phyloP scores from a whole-genome alignment of 2,888 invertebrate genomes.

The Lasius platythorax region DNA sequence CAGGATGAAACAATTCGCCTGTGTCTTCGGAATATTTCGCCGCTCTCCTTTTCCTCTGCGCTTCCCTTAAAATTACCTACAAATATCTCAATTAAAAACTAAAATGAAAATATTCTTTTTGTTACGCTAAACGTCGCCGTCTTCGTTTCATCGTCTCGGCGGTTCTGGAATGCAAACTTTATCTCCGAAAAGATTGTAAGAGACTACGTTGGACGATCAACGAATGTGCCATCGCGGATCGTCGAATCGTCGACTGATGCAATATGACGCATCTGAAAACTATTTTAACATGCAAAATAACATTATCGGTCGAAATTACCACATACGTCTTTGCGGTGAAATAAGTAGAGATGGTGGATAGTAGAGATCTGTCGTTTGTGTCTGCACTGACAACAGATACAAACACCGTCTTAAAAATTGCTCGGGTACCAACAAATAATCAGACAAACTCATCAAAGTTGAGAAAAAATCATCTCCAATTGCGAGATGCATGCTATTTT shows the following conservation, averaged over 20 bases:
- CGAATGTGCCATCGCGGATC: slow-evolving; percentile 29
- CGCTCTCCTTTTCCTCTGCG: slow-evolving; percentile 26
- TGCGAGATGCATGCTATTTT: not conserved
- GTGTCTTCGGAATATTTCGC: slow-evolving; percentile 68
- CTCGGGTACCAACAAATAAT: not conserved
- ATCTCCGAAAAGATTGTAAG: slow-evolving; percentile 44
- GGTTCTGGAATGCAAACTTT: slow-evolving; percentile 63
- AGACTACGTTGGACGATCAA: slow-evolving; percentile 37
- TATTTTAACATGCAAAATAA: slow-evolving; percentile 6
- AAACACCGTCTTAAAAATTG: not conserved
- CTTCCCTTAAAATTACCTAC: slow-evolving; percentile 52
- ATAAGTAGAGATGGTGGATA: not conserved
- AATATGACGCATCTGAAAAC: not conserved
- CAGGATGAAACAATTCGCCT: slow-evolving; percentile 55
- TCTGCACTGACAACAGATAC: not conserved
- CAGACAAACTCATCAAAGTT: not conserved
- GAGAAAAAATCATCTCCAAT: not conserved
- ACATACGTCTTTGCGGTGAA: slow-evolving; percentile 3
- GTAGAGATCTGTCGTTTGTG: not conserved
- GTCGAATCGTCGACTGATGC: slow-evolving; percentile 62
- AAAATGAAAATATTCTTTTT: slow-evolving; percentile 27
- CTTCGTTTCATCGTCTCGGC: not conserved
- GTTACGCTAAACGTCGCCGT: slow-evolving; percentile 47
- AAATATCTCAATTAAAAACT: slow-evolving; percentile 58
- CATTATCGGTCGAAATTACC: not conserved